Conservation (phyloP, 2,113 vertebrate species). For the Dasyurus viverrinus region DNA sequence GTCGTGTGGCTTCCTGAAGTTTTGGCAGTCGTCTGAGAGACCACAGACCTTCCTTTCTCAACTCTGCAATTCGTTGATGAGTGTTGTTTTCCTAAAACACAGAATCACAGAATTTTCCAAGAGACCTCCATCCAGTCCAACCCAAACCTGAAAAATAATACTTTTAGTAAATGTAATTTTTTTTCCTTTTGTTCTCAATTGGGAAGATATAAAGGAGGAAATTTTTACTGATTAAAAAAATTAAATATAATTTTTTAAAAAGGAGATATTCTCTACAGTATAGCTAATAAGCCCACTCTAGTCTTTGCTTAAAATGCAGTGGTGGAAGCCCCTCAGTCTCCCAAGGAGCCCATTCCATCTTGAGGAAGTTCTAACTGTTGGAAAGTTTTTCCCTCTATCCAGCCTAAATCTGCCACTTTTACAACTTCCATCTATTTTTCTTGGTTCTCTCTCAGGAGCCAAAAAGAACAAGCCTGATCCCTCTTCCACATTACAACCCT, state of each 20-base stretch:
- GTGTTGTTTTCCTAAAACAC: conserved; percentile 90
- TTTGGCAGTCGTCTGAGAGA: conserved; percentile 92
- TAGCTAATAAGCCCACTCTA: neutral
- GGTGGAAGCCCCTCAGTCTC: neutral
- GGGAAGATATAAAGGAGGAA: neutral
- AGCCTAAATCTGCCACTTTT: neutral
- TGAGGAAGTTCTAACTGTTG: neutral
- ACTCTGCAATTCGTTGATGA: conserved; percentile 92
- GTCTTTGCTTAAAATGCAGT: neutral
- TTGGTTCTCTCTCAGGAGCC: neutral
- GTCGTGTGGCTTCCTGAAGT: conserved; percentile 91
- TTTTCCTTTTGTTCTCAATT: neutral
- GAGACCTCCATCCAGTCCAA: neutral
- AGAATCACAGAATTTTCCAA: neutral
- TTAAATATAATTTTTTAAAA: neutral
- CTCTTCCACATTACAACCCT: neutral
- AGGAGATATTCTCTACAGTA: neutral
- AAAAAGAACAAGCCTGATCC: neutral
- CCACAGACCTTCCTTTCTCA: conserved; percentile 95
- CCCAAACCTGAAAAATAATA: neutral
- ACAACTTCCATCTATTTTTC: neutral
- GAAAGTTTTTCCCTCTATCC: neutral
- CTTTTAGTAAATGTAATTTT: neutral
- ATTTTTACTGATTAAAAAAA: neutral
- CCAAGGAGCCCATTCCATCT: neutral